Percentiles rank a stretch among this genome's conserved stretches.
These are phyloP conservation scores for Ceramica pisi DNA, from an alignment of 2,888 invertebrate genomes.

Conservation along the genomic window DNA sequence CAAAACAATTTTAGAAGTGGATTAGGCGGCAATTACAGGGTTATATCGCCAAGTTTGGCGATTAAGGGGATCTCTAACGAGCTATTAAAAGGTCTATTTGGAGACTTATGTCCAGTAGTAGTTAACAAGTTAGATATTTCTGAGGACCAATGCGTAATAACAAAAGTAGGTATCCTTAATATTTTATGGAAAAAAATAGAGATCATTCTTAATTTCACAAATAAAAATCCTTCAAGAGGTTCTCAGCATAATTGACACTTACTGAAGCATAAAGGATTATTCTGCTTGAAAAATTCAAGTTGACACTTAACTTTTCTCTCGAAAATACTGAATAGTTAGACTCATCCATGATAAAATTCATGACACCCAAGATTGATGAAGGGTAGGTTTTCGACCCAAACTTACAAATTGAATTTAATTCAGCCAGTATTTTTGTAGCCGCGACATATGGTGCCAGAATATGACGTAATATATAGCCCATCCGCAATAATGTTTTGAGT, in stretches of 20 bases:
- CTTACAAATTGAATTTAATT: conserved; percentile 49
- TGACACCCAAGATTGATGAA: conserved; percentile 45
- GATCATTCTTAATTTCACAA: not conserved
- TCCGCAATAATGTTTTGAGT: conserved; percentile 75
- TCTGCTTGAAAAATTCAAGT: conserved; percentile 11
- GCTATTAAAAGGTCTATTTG: conserved; percentile 15
- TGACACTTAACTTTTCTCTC: conserved; percentile 5
- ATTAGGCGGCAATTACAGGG: conserved; percentile 4
- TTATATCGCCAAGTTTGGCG: not conserved
- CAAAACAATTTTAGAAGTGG: conserved; percentile 30
- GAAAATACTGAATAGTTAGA: conserved; percentile 29
- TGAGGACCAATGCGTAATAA: not conserved
- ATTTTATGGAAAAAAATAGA: conserved; percentile 2
- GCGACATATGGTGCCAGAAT: conserved; percentile 68
- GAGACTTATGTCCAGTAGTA: not conserved
- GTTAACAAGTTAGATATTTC: not conserved
- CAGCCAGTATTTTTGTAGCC: conserved; percentile 62
- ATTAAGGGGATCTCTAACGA: conserved; percentile 11
- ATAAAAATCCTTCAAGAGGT: not conserved
- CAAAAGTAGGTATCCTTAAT: not conserved
- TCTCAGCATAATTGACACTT: conserved; percentile 18
- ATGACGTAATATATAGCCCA: conserved; percentile 69
- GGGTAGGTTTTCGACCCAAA: conserved; percentile 39
- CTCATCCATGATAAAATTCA: conserved; percentile 32
- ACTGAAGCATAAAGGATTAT: conserved; percentile 14